A percentile compares a stretch with the other conserved stretches of the same genome.
phyloP scores from a whole-genome alignment of 2,888 invertebrate genomes.

The Ptychoptera contaminata region DNA sequence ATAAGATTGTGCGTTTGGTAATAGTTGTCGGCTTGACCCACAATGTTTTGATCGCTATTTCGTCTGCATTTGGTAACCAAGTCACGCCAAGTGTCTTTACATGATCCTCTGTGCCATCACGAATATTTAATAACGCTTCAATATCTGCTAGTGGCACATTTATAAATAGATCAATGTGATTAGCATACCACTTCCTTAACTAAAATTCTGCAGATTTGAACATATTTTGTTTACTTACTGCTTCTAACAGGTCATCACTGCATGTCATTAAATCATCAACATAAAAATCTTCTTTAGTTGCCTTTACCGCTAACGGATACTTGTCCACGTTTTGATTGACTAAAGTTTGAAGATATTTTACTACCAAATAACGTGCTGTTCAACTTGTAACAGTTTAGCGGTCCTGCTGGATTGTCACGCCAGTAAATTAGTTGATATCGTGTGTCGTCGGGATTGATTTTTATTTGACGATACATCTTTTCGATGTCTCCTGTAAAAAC shows the following conservation, averaged over 20 bases:
- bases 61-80: background rate
- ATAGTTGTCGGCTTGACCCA: too few relatives aligned
- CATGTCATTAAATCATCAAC: conserved; percentile 1
- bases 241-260: too few relatives aligned
- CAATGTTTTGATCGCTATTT: background rate
- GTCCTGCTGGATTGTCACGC: too few relatives aligned
- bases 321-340: conserved; percentile 1
- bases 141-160: background rate
- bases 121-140: too few relatives aligned
- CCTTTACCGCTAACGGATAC: background rate
- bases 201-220: background rate
- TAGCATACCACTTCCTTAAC: background rate
- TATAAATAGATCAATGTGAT: background rate
- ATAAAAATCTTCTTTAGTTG: background rate
- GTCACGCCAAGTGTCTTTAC: background rate
- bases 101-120: too few relatives aligned
- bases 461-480: conserved; percentile 7
- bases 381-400: conserved; percentile 9
- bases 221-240: background rate
- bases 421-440: too few relatives aligned
- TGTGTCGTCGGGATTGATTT: too few relatives aligned
- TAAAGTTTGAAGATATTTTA: conserved; percentile 11
- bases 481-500: conserved; percentile 9
- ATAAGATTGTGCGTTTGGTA: too few relatives aligned
- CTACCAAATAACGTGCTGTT: conserved; percentile 13